These are phyloP conservation scores for Psilopsiagon aurifrons DNA, from an alignment of 2,113 vertebrate genomes.

Conservation along the genomic window DNA sequence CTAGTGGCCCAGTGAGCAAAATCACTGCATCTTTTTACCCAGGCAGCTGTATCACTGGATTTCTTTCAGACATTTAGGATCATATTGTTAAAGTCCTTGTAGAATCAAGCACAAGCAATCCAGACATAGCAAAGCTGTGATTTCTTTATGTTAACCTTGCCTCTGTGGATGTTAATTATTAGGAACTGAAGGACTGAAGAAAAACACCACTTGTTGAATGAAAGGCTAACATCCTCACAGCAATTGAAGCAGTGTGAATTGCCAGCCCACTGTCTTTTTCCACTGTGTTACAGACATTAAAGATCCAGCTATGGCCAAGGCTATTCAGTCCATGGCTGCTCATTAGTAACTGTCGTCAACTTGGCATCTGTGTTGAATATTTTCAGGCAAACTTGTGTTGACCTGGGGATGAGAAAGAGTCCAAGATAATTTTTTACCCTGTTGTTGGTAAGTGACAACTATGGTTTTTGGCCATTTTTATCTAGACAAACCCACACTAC, in stretches of 20 bases:
- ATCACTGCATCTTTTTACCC: fast-evolving
- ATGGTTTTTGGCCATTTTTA: not conserved
- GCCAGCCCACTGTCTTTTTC: not conserved
- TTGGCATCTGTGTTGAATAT: not conserved
- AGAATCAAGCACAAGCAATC: not conserved
- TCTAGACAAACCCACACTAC: not conserved
- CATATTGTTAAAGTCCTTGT: not conserved
- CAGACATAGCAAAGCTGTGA: not conserved
- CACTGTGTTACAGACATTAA: not conserved
- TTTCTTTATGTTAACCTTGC: not conserved
- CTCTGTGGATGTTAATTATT: not conserved
- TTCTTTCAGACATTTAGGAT: not conserved
- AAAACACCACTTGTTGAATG: not conserved
- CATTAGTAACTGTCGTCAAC: not conserved
- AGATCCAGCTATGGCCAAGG: not conserved
- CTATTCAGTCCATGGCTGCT: not conserved
- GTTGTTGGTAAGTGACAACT: not conserved
- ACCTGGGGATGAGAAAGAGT: not conserved
- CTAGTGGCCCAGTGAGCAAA: conserved; percentile 27
- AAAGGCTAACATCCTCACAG: not conserved
- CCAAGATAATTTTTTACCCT: not conserved
- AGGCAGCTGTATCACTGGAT: not conserved
- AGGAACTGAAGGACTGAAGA: not conserved
- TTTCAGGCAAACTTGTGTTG: not conserved
- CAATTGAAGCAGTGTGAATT: not conserved